Evolutionary conservation across 2,888 invertebrate species (phyloP), one percentile per base, ranked within the genome.

Genomic region (Nasonia oneida): DNA sequence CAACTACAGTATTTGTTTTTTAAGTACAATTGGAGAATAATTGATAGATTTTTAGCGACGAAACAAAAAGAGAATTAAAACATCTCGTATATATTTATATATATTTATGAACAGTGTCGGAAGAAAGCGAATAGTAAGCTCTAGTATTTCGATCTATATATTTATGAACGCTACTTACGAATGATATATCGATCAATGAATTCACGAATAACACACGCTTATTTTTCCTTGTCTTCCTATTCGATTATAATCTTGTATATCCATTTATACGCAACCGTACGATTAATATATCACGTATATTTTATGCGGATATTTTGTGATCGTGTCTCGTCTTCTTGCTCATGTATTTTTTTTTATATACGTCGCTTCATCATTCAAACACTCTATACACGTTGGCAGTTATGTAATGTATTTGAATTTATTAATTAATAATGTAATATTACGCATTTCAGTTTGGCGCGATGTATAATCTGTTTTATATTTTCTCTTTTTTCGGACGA

Each of bases 301-400:
- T 84, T 75, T 64, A 33, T 70, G 73, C 77, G 75, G 61, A 82
- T 87, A 70, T 78, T 86, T 81, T 78, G 67, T 82, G 37, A 53
- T 87, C 86, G 53, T 76, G 37, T 50, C 77, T 76, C 81, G 81
- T 64, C 61, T 18, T 37, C 18, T 14, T 53, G 50, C 6, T 53
- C 33, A 37, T 18, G 29, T 33, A 42, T 81, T 77, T 74, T 82
- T 23, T 73, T 33, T 82, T 18, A 39, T 61, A 67, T n/a, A 39
- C 77, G 73, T 39, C 3, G 29, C 64, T 80, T 77, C 18, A 75
- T 79, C 74, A 79, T 87, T 81, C 86, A 85, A 90, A 91, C 89
- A 89, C 89, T 87, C 87, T 89, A 88, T 90, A 90, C 90, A 86
- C 90, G 91, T 91, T 92, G 92, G 93, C 92, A 93, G 93, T 93